Base-by-base conservation (phyloP, 2,113 vertebrate species). In the pig (Sus scrofa) region DNA sequence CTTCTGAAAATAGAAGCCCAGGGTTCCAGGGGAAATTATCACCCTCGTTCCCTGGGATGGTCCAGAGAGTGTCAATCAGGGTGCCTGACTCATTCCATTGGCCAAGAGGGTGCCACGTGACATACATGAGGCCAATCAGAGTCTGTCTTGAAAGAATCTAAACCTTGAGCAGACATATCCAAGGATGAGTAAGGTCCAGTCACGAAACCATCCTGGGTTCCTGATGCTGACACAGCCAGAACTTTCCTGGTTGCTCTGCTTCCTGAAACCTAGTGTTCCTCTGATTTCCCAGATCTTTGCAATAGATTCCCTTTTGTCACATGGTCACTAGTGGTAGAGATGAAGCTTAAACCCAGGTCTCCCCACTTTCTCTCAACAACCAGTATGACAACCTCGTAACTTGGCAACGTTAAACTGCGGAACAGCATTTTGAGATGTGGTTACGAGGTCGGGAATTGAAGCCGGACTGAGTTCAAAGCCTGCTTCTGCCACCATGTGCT, bases 371-470 rank as follows among this genome's bases (percentile, higher is more conserved):
- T 14, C 67, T 83, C 44, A 13, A 5, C 44, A 13, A 5, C 50
- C 84, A 39, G 13, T 3, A 11, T 0, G 6, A 63, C 4, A 30
- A 27, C 14, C 56, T 62, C 22, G 1, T 3, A 24, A 71, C 39
- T 1, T 1, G n/a, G 8, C 7, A 32, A n/a, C 0, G 2, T 1
- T 24, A 24, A 70, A 27, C 0, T 3, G 30, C 6, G 0, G 9
- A 27, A 30, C 7, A 16, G 37, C 0, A 11, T 22, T 54, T 4
- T 3, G 27, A 27, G 60, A 30, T 18, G 34, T 14, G 32, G 24
- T 13, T 16, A 18, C 0, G 27, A 54, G 50, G 16, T 9, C 32
- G 52, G 65, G 39, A 32, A 81, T n/a, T 11, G 2, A 75, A 74
- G 79, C 26, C 26, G 58, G 27, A 50, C 68, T 20, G 22, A 19